Conservation (phyloP, 2,113 vertebrate genomes). For the Okapia johnstoni region DNA sequence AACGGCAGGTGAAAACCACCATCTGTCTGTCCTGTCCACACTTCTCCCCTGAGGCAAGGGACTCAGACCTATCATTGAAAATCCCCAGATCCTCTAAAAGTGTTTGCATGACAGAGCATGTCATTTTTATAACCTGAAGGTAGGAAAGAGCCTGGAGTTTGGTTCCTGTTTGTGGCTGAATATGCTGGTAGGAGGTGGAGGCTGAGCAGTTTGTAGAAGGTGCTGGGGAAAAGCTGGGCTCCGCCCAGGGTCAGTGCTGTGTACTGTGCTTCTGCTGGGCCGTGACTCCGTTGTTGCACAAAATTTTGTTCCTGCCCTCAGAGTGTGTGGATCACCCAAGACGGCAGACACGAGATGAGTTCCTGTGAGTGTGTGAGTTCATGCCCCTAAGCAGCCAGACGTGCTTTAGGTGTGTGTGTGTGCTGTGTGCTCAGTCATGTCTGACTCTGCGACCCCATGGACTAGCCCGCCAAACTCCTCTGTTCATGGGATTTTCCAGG, state of each 20-base stretch:
- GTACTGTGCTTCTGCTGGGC: neutral
- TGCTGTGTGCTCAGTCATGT: neutral
- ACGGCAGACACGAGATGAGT: too few relatives aligned
- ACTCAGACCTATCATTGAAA: neutral
- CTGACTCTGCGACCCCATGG: neutral
- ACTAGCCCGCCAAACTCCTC: neutral
- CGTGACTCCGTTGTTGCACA: neutral
- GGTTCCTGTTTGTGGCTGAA: neutral
- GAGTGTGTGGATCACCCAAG: neutral
- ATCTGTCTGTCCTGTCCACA: neutral
- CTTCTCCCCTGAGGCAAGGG: neutral
- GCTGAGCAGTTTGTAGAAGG: neutral
- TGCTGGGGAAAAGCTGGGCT: neutral
- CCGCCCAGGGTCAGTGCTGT: neutral
- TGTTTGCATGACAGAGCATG: neutral
- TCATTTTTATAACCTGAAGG: neutral
- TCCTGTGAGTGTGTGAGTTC: neutral
- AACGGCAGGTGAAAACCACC: slow-evolving; percentile 85
- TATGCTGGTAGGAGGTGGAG: neutral
- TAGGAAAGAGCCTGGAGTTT: neutral
- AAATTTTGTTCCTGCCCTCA: neutral
- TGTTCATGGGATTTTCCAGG: neutral
- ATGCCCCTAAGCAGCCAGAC: neutral
- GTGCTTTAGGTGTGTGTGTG: neutral
- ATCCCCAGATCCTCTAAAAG: neutral